Conservation (phyloP, 2,888 invertebrate species). For the Dione juno region DNA sequence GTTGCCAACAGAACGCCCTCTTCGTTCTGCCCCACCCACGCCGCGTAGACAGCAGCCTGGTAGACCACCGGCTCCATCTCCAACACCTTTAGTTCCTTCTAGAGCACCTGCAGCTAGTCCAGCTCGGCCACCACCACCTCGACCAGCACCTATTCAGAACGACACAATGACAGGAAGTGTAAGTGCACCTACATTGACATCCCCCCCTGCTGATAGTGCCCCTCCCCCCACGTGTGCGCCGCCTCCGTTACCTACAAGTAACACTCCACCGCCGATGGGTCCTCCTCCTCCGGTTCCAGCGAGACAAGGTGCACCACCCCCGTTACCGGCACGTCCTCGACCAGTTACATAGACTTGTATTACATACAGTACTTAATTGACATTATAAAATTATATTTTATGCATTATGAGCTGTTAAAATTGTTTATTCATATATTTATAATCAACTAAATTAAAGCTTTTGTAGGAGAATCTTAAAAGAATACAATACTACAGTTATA, state of each 20-base stretch:
- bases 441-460: slow-evolving; percentile 13
- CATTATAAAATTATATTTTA: slow-evolving; percentile 21
- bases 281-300: slow-evolving; percentile 81
- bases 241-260: slow-evolving; percentile 67
- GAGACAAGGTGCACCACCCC: slow-evolving; percentile 85
- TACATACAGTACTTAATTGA: slow-evolving; percentile 27
- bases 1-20: slow-evolving; percentile 64
- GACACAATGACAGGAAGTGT: slow-evolving; percentile 69
- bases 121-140: slow-evolving; percentile 83
- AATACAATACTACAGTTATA: slow-evolving; percentile 20
- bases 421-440: slow-evolving; percentile 22
- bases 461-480: slow-evolving; percentile 15
- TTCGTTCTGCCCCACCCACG: slow-evolving; percentile 75
- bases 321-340: slow-evolving; percentile 85
- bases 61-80: slow-evolving; percentile 85
- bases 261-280: slow-evolving; percentile 66
- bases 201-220: slow-evolving; percentile 82
- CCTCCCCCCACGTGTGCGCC: slow-evolving; percentile 88
- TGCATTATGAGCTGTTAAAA: slow-evolving; percentile 17
- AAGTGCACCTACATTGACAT: slow-evolving; percentile 67
- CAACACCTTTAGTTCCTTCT: slow-evolving; percentile 73
- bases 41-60: slow-evolving; percentile 82
- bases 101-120: slow-evolving; percentile 78
- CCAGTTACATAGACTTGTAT: slow-evolving; percentile 52
- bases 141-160: slow-evolving; percentile 82